Evolutionary conservation across 2,113 vertebrate genomes (phyloP), one percentile per base, ranked within the genome.

Genomic region (Odontesthes bonariensis): DNA sequence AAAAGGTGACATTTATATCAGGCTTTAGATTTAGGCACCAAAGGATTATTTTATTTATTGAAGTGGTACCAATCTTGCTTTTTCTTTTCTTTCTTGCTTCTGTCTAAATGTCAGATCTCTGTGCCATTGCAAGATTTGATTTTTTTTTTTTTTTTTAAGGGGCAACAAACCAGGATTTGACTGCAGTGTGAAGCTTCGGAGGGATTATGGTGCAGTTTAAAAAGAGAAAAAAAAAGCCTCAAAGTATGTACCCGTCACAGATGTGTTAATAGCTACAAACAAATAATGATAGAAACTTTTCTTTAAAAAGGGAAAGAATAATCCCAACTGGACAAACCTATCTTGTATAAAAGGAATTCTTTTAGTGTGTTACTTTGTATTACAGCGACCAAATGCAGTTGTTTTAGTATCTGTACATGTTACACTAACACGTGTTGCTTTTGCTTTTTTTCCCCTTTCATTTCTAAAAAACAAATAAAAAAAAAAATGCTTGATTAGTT

Each of bases 401-500:
- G 56, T 71, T 71, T 8, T 61, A 62, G 42, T 62, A 53, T 82
- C 77, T 92, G 89, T 91, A 88, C 70, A 89, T 87, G 88, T 56
- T 55, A 35, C 75, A 74, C 62, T 27, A 14, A 40, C 49, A 61
- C 62, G 32, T 81, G 27, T 63, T 42, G 68, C 63, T 74, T 58
- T 44, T 74, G 64, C 69, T 58, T 5, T 20, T 33, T 60, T 59
- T 35, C 52, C 14, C 27, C 69, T 47, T 17, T 5, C 14, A 27
- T 27, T 27, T 27, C 1, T 2, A 27, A 27, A 10, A 42, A 44
- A 44, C 1, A 44, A 44, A 55, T 57, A 27, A 27, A 27, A 10
- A 42, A 44, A 44, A 4, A 44, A 44, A 55, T 57, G 70, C 81
- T 80, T 66, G 11, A 70, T 22, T 71, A 76, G 70, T 33, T 75